Evolutionary conservation across 2,888 invertebrate species (phyloP), one percentile per base, ranked within the genome.

Genomic region (Lysandra coridon): DNA sequence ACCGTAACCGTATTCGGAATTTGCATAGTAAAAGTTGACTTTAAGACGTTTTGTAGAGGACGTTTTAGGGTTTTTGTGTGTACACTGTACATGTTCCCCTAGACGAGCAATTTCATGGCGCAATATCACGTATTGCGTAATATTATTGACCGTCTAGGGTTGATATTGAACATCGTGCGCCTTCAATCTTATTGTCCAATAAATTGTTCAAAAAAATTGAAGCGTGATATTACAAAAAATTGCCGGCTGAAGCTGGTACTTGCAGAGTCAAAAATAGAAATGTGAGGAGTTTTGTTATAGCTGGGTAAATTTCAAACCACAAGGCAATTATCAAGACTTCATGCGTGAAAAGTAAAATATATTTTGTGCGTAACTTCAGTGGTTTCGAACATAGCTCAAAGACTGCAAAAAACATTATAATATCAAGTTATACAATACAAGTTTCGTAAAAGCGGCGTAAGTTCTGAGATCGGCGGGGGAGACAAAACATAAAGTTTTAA

Each of bases 21-120:
- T 69, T 69, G 69, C 69, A 69, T 69, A 37, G 14, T 69, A 37
- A 69, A 69, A 69, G 69, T 69, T 69, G 14, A 12, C 64, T 69
- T 69, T 33, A 17, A 33, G 69, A 33, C 69, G 4, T 33, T 64
- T 7, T 64, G 30, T 23, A 64, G 30, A 10, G 7, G 62, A 2
- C 10, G 30, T 12, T 64, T 3, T 1, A 30, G 30, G 64, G 3
- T 30, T 4, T 17, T 53, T 14, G 7, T 44, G 44, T 49, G 49
- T 49, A 49, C 23, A 23, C 23, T 23, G 23, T 23, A 23, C 23
- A 23, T 0, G 23, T 23, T 23, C 23, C 23, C 23, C 23, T 23
- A 23, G 23, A 23, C 23, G 23, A 23, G 23, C 23, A 23, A 23
- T 23, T 23, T 23, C 23, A 23, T 23, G 23, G 23, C 23, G 23